Percentiles rank a stretch among this genome's conserved stretches.
These are phyloP conservation scores for Idris sp. DNA, from an alignment of 1,140 invertebrate genomes.

Conservation along the genomic window DNA sequence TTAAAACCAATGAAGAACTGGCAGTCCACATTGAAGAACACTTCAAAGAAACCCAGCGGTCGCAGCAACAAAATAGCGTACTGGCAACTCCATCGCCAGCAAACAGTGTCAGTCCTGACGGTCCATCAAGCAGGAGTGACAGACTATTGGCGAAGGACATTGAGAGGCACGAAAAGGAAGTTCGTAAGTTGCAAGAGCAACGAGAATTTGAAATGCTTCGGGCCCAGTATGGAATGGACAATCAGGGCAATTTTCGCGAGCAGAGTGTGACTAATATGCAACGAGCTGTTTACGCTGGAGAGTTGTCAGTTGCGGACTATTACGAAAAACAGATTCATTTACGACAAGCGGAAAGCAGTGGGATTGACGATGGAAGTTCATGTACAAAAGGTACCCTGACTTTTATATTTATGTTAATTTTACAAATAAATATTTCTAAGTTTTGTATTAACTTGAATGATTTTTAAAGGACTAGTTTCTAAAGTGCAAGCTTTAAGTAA, in stretches of 20 bases:
- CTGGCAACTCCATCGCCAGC: conserved; percentile 73
- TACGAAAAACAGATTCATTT: conserved; percentile 89
- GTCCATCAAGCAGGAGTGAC: conserved; percentile 76
- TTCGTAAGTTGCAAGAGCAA: conserved; percentile 85
- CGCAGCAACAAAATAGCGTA: conserved; percentile 40
- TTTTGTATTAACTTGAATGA: too few relatives aligned
- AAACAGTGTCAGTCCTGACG: conserved; percentile 73
- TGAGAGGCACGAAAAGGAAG: conserved; percentile 84
- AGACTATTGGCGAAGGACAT: conserved; percentile 81
- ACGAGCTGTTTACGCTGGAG: conserved; percentile 89
- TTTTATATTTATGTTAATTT: too few relatives aligned
- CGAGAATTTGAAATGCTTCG: conserved; percentile 88
- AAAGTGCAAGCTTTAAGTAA: conserved; percentile 84
- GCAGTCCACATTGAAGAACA: conserved; percentile 85
- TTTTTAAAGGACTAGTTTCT: conserved; percentile 87
- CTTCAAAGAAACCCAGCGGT: conserved; percentile 78
- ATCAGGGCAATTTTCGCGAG: conserved; percentile 88
- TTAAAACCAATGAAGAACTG: conserved; percentile 78
- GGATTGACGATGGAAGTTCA: conserved; percentile 90
- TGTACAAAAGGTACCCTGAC: conserved; percentile 82
- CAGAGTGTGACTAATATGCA: conserved; percentile 91
- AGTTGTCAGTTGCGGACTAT: conserved; percentile 90
- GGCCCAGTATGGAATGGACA: conserved; percentile 93
- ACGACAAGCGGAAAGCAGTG: conserved; percentile 85
- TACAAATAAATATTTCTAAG: too few relatives aligned